Evolutionary conservation across 1,140 invertebrate species (phyloP), one percentile per base, ranked within the genome.

Genomic region (Campoletis sonorensis): DNA sequence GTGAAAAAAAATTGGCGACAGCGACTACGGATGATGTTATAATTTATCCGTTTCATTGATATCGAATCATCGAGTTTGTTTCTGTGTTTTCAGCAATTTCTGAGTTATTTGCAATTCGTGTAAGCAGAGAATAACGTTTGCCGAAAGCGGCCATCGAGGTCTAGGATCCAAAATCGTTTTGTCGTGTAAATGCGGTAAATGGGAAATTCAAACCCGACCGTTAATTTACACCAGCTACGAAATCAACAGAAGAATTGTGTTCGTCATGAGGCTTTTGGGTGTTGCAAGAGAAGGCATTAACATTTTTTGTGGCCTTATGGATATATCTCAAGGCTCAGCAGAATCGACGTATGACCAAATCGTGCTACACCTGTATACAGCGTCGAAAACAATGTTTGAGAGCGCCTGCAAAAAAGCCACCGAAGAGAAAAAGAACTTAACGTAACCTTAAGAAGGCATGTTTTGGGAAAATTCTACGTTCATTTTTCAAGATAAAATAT

Each of bases 221-320:
- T 83, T 83, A 18, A 72, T 85, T 13, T 49, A 83, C 70, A 83
- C 64, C 79, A 72, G 79, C 27, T 84, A 79, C 33, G 83, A 83
- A 84, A 79, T 84, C n/a, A 87, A 85, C 79, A 76, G 84, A n/a
- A n/a, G 83, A 79, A 75, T 86, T 11, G 73, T 86, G 27, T n/a
- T 81, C n/a, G 81, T 79, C 37, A 87, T 86, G 85, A 15, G 84
- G 76, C 78, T 86, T 40, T 79, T 86, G 49, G 83, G 84, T 21
- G 33, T 86, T 51, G 81, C 80, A 8, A 81, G 68, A 80, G 45
- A 87, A 85, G 84, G 84, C 0, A 84, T 87, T n/a, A 82, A 82
- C 70, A 78, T 81, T 70, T 86, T 86, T 71, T 86, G 80, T 33
- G 71, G 73, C 16, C 21, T 86, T 0, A 87, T 87, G 85, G 83